These are phyloP conservation scores for Troides aeacus DNA, from an alignment of 2,888 invertebrate genomes.

Conservation along the genomic window DNA sequence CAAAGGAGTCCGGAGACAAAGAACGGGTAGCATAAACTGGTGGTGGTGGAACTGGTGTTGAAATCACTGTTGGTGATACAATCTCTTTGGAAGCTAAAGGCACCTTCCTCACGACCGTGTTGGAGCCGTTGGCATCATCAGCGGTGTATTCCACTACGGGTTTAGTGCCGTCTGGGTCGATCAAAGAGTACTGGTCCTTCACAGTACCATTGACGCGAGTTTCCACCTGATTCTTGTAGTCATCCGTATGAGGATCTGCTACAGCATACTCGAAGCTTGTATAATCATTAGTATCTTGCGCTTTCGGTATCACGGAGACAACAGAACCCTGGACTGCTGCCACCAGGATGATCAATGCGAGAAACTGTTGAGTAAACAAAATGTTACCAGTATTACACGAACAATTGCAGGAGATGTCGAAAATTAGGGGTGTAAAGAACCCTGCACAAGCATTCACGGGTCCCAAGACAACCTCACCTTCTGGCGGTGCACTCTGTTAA, in stretches of 20 bases:
- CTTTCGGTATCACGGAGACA: constrained; percentile 71
- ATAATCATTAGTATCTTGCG: constrained; percentile 49
- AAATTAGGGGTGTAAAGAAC: too few species aligned
- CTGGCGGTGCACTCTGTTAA: too few species aligned
- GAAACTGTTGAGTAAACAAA: constrained; percentile 47
- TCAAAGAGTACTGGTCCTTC: constrained; percentile 75
- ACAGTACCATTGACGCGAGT: constrained; percentile 72
- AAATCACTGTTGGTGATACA: constrained; percentile 35
- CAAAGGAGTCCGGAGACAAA: constrained; percentile 33
- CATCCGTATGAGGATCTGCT: constrained; percentile 78
- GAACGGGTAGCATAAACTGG: constrained; percentile 30
- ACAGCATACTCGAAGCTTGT: constrained; percentile 76
- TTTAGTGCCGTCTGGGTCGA: constrained; percentile 76
- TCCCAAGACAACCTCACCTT: too few species aligned
- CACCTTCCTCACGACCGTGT: constrained; percentile 77
- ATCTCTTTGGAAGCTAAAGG: constrained; percentile 48
- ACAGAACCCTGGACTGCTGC: constrained; percentile 67
- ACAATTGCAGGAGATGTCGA: too few species aligned
- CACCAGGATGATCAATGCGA: constrained; percentile 66
- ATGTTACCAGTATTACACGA: too few species aligned
- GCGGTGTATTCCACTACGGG: constrained; percentile 78
- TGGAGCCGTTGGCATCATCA: constrained; percentile 75
- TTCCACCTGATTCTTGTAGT: constrained; percentile 78
- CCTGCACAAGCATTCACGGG: too few species aligned
- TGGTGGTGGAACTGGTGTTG: constrained; percentile 17